phyloP scores from a whole-genome alignment of 1,140 invertebrate species.

The Bursaphelenchus mucronatus region DNA sequence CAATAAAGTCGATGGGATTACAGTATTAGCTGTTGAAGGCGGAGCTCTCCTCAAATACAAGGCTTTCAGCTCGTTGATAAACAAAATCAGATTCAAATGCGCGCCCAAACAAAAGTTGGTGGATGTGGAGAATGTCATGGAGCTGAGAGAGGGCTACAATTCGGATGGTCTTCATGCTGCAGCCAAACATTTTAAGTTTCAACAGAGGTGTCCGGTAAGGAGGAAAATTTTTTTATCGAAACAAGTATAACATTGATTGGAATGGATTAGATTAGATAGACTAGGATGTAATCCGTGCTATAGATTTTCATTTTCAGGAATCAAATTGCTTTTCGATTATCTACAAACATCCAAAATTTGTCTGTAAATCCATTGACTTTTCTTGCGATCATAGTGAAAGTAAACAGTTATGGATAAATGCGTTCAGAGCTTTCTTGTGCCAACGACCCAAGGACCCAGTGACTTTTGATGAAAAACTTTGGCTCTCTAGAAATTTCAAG shows the following conservation, averaged over 20 bases:
- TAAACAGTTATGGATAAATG: slow-evolving; percentile 31
- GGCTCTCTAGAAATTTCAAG: slow-evolving; percentile 52
- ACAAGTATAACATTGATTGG: slow-evolving; percentile 10
- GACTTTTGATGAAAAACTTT: slow-evolving; percentile 51
- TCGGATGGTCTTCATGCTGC: slow-evolving; percentile 56
- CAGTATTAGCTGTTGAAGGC: slow-evolving; percentile 8
- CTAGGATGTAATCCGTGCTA: not conserved
- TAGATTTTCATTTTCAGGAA: slow-evolving; percentile 45
- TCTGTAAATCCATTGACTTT: slow-evolving; percentile 58
- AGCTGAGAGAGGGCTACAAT: slow-evolving; percentile 54
- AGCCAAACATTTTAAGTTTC: slow-evolving; percentile 49
- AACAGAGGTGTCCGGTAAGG: slow-evolving; percentile 45
- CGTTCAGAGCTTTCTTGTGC: slow-evolving; percentile 36
- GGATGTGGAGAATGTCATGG: slow-evolving; percentile 28
- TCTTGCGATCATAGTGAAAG: slow-evolving; percentile 26
- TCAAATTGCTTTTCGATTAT: slow-evolving; percentile 55
- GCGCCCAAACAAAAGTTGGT: slow-evolving; percentile 1
- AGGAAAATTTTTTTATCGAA: slow-evolving; percentile 12
- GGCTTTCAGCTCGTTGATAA: not conserved
- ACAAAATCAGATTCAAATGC: slow-evolving; percentile 6
- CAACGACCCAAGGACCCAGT: slow-evolving; percentile 34
- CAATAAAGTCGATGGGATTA: slow-evolving; percentile 15
- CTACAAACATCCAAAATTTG: slow-evolving; percentile 51
- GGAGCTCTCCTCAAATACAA: too few relatives aligned
- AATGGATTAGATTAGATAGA: not conserved